phyloP scores from a whole-genome alignment of 1,140 invertebrate species.

The Drosophila oshimai region DNA sequence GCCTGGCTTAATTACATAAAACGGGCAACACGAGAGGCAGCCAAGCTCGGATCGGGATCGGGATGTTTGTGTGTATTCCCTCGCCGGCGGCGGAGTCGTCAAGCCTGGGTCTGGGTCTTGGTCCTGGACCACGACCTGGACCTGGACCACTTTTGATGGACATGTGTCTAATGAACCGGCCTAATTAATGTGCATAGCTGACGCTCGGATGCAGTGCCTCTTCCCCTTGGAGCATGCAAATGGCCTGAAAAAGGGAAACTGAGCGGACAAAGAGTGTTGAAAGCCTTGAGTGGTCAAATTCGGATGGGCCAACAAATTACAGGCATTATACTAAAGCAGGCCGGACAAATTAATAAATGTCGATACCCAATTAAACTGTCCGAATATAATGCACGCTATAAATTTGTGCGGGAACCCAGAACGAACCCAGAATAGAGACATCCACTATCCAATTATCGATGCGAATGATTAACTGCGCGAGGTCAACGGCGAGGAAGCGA shows the following conservation, averaged over 20 bases:
- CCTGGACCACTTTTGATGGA: slow-evolving; percentile 51
- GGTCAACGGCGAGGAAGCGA: slow-evolving; percentile 33
- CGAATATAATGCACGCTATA: slow-evolving; percentile 66
- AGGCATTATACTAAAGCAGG: slow-evolving; percentile 20
- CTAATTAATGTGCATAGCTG: slow-evolving; percentile 68
- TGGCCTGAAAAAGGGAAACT: background rate
- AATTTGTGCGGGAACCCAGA: slow-evolving; percentile 37
- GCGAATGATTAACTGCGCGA: slow-evolving; percentile 38
- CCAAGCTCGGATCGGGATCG: background rate
- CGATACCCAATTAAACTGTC: slow-evolving; percentile 78
- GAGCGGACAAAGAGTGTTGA: slow-evolving; percentile 30
- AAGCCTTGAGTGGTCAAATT: slow-evolving; percentile 64
- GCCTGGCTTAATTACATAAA: slow-evolving; percentile 80
- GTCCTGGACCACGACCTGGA: background rate
- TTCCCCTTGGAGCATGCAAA: slow-evolving; percentile 16
- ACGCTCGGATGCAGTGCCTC: slow-evolving; percentile 1
- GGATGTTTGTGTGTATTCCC: background rate
- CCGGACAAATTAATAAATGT: slow-evolving; percentile 70
- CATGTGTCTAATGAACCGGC: slow-evolving; percentile 72
- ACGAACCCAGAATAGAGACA: slow-evolving; percentile 66
- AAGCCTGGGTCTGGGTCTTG: background rate
- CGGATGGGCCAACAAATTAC: slow-evolving; percentile 32
- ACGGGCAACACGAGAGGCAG: slow-evolving; percentile 37
- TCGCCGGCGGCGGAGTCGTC: slow-evolving; percentile 48
- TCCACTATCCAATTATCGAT: slow-evolving; percentile 51